Base-by-base conservation (phyloP, 2,113 vertebrate genomes). In the Euleptes europaea region DNA sequence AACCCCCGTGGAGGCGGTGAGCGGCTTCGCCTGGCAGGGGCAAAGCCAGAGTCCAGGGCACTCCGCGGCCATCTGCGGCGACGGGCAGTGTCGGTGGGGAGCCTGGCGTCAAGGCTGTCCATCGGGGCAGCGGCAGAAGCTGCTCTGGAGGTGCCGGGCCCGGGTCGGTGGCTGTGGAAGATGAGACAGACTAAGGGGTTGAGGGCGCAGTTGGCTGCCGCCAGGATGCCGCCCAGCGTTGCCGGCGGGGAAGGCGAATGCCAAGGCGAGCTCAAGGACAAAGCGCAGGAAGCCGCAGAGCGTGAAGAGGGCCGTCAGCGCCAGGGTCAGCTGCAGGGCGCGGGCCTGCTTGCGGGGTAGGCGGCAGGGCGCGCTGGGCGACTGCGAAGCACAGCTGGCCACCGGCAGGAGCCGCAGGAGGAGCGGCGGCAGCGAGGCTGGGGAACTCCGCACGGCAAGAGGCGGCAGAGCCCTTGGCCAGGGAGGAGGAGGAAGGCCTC, bases 181-280 rank as follows among this genome's bases (percentile, higher is more conserved):
- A 95, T 91, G 26, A 96, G 88, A 83, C 95, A 96, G 47, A 94
- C 94, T 82, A 92, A 95, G 38, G 96, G 96, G 19, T 96, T 89
- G 78, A 95, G 89, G 1, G 95, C 95, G 42, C 93, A 90, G 66
- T 87, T 92, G 84, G 93, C 82, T 21, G 88, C 89, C 40, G 90
- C 92, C 23, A 96, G 76, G 76, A 96, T 86, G 47, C 86, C 88
- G 42, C 88, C 93, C 88, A 95, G 54, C 4, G 85, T 89, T 0
- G 60, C 65, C 54, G 65, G 83, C 75, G 70, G 54, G 1, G 71
- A 78, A 4, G 35, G 51, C 5, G 88, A 71, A 13, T 44, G 87
- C 94, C 84, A 94, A 9, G 93, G 90, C 31, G 89, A 96, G 86
- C 82, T 95, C 90, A 31, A 92, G 60, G 0, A 92, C 83, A 47